Evolutionary conservation across 2,888 invertebrate genomes (phyloP), one percentile per base, ranked within the genome.

Genomic region (Hydropsyche betteni): DNA sequence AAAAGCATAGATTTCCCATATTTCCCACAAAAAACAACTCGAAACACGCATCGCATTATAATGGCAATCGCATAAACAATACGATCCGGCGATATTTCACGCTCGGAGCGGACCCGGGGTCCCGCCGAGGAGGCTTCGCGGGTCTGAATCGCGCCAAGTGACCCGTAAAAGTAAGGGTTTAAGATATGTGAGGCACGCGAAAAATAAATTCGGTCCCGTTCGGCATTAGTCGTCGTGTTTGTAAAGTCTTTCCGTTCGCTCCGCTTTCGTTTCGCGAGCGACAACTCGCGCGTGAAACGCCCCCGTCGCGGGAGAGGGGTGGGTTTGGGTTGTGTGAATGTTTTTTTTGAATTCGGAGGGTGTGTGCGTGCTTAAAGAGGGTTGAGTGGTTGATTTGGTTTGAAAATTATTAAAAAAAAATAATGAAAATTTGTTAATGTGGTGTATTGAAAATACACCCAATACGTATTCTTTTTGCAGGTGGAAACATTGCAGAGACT

Each of bases 221-320:
- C 72, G 72, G 38, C 36, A 72, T 72, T 72, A 72, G 72, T 58
- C 44, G 44, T 24, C 44, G 69, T 77, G 74, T 77, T 77, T 77
- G 77, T 75, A 70, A 74, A 75, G 75, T 61, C 75, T 77, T 72
- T 77, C 58, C 75, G 77, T 75, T 75, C 75, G 75, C 74, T 75
- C 74, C 70, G 36, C 70, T 77, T 16, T 52, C 69, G 71, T 53
- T 33, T 53, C 24, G 16, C 70, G 52, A 6, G 76, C 36, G 69
- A 36, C 74, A 70, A 74, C 74, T 77, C 75, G 75, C 70, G 69
- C 75, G 75, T 75, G 53, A 77, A 77, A 50, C 24, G 50, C 51
- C n/a, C 24, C 24, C 24, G 24, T 24, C 2, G 14, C 50, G 55
- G 53, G 71, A n/a, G 55, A 3, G 68, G 70, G 74, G 61, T 74